Evolutionary conservation across 2,888 invertebrate genomes (phyloP).

Genomic region (Ichneumon xanthorius): DNA sequence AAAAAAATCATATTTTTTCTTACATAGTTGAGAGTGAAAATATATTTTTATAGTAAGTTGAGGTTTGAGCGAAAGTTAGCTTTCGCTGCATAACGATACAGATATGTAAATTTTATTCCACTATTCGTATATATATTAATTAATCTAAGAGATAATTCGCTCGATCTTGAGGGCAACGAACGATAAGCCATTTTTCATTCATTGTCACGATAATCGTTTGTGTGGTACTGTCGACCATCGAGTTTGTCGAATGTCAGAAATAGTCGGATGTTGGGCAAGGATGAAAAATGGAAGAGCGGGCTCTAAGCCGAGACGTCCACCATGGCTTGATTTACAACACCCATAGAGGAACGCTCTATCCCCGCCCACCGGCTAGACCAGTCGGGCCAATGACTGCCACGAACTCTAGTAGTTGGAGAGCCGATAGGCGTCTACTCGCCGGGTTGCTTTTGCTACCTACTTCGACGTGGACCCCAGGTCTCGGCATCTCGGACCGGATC

Average conservation of each 20-base stretch:
- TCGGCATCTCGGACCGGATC: not conserved
- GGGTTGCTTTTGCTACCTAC: constrained; percentile 13
- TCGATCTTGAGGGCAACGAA: constrained; percentile 13
- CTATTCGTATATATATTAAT: not conserved
- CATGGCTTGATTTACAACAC: constrained; percentile 77
- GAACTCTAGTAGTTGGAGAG: constrained; percentile 73
- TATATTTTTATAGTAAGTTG: not conserved
- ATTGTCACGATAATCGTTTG: not conserved
- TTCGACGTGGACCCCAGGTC: not conserved
- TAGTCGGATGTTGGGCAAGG: not conserved
- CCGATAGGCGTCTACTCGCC: constrained; percentile 71
- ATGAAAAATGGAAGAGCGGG: constrained; percentile 6
- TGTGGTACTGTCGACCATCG: not conserved
- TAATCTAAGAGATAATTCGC: not conserved
- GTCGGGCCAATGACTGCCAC: constrained; percentile 79
- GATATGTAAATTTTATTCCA: not conserved
- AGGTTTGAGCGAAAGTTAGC: not conserved
- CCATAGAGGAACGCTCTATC: constrained; percentile 78
- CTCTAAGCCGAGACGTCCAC: constrained; percentile 70
- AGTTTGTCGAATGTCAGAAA: constrained; percentile 15
- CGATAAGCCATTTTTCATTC: not conserved
- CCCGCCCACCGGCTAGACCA: constrained; percentile 80
- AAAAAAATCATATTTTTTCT: not conserved
- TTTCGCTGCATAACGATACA: not conserved
- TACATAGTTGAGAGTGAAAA: too few species aligned